These are phyloP conservation scores for Molorchus minor DNA, from an alignment of 2,888 invertebrate genomes.

Conservation along the genomic window DNA sequence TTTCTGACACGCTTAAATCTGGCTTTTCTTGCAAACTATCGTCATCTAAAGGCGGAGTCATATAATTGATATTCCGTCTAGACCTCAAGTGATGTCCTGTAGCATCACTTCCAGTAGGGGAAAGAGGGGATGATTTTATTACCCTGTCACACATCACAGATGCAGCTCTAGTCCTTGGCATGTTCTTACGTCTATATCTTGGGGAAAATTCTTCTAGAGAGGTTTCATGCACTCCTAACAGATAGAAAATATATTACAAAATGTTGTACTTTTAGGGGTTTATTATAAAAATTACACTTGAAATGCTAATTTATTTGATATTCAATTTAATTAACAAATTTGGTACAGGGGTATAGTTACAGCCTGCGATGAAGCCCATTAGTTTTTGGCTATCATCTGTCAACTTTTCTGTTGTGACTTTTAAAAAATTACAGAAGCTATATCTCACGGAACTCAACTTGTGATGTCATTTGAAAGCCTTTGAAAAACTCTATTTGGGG, in stretches of 20 bases:
- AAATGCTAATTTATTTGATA: too few relatives aligned
- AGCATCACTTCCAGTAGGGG: slow-evolving; percentile 54
- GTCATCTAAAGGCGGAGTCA: slow-evolving; percentile 59
- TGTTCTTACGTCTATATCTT: slow-evolving; percentile 39
- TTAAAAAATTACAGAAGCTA: too few relatives aligned
- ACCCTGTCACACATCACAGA: slow-evolving; percentile 41
- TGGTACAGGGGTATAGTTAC: too few relatives aligned
- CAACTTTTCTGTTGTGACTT: too few relatives aligned
- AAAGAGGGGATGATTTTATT: slow-evolving; percentile 33
- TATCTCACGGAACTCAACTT: too few relatives aligned
- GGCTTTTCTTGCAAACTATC: slow-evolving; percentile 55
- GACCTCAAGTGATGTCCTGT: slow-evolving; percentile 59
- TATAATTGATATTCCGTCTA: slow-evolving; percentile 58
- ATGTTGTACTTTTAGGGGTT: too few relatives aligned
- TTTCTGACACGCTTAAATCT: slow-evolving; percentile 43
- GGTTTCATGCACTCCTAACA: slow-evolving; percentile 44
- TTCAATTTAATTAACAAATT: too few relatives aligned
- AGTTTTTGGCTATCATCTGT: too few relatives aligned
- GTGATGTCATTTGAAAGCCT: too few relatives aligned
- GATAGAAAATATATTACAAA: slow-evolving; percentile 7
- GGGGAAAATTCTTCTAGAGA: slow-evolving; percentile 44
- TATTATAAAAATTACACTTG: too few relatives aligned
- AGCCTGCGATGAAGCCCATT: too few relatives aligned
- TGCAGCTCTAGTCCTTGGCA: slow-evolving; percentile 43
- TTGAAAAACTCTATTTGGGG: too few relatives aligned